phyloP scores from a whole-genome alignment of 2,888 invertebrate genomes.

The Panzeria rudis region DNA sequence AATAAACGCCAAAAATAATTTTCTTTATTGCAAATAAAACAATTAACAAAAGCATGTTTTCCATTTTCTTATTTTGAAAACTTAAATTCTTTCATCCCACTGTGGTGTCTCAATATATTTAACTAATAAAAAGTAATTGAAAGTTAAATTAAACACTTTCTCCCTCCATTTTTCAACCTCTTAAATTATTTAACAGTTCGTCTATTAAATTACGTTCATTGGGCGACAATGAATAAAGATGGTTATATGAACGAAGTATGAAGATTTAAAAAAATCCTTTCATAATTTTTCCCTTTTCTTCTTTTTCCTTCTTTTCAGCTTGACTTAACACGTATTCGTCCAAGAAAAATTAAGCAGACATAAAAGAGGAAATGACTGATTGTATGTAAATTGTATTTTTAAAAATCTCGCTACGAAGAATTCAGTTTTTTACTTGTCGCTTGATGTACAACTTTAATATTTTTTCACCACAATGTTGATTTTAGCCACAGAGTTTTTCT shows the following conservation, averaged over 20 bases:
- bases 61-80: no score
- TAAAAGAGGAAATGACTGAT: conserved; percentile 35
- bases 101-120: neutral
- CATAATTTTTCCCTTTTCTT: neutral
- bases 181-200: conserved; percentile 31
- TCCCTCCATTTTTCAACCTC: neutral
- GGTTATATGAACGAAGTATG: neutral
- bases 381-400: conserved; percentile 51
- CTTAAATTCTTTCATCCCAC: neutral
- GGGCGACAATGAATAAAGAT: neutral
- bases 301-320: conserved; percentile 9
- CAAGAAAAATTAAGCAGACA: conserved; percentile 15
- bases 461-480: conserved; percentile 61
- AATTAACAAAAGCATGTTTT: neutral
- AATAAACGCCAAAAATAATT: no score
- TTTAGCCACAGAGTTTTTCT: conserved; percentile 72
- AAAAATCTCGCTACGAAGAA: neutral
- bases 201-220: conserved; percentile 16
- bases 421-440: conserved; percentile 33
- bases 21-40: no score
- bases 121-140: neutral
- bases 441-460: neutral
- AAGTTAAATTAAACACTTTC: conserved; percentile 27
- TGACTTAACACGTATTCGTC: conserved; percentile 33
- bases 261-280: conserved; percentile 11